These are phyloP conservation scores for Etheostoma nigrum DNA, from an alignment of 2,797 vertebrate species.

Conservation along the genomic window DNA sequence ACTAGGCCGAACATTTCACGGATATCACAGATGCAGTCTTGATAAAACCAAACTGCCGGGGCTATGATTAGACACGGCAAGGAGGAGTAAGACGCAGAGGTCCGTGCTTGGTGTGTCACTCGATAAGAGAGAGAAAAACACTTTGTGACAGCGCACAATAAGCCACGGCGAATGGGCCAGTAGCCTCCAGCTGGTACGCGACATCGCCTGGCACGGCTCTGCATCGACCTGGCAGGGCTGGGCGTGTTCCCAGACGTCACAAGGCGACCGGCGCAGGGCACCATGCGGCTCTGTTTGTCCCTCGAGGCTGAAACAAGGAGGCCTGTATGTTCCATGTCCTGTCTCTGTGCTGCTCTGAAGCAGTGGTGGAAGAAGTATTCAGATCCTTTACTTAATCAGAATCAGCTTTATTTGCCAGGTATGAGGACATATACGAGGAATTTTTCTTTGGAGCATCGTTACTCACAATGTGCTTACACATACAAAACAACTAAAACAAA, in stretches of 20 bases:
- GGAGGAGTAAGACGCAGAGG: slow-evolving; percentile 38
- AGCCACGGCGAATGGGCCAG: slow-evolving; percentile 19
- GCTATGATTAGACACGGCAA: slow-evolving; percentile 58
- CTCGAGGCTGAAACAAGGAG: slow-evolving; percentile 55
- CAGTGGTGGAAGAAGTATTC: too few relatives aligned
- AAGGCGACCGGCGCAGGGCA: slow-evolving; percentile 26
- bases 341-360: slow-evolving; percentile 52
- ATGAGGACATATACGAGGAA: too few relatives aligned
- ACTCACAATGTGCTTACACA: too few relatives aligned
- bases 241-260: slow-evolving; percentile 39
- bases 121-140: slow-evolving; percentile 39
- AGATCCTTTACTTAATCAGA: too few relatives aligned
- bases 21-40: slow-evolving; percentile 58
- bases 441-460: too few relatives aligned
- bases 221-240: slow-evolving; percentile 32
- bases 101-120: slow-evolving; percentile 49
- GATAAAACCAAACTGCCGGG: slow-evolving; percentile 55
- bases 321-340: slow-evolving; percentile 52
- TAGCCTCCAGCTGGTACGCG: slow-evolving; percentile 59
- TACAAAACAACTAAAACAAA: too few relatives aligned
- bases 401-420: too few relatives aligned
- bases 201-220: slow-evolving; percentile 38
- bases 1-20: slow-evolving; percentile 66
- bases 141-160: slow-evolving; percentile 54
- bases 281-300: slow-evolving; percentile 25